phyloP scores from a whole-genome alignment of 1,140 invertebrate genomes.

The Thrips palmi region DNA sequence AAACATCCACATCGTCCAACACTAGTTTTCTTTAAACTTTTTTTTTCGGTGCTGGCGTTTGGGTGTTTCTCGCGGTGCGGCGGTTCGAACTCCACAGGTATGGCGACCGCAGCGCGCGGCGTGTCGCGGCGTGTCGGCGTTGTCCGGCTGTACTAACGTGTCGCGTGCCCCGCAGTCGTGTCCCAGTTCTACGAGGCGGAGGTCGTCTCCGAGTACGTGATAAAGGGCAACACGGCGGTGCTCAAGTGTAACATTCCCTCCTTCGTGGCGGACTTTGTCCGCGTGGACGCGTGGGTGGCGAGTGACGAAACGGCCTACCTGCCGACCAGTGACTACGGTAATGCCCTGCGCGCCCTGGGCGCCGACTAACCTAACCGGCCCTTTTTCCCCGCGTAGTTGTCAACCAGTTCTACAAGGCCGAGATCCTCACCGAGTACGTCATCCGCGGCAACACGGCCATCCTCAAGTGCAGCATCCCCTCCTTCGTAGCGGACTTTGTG shows the following conservation, averaged over 20 bases:
- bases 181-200: slow-evolving; percentile 76
- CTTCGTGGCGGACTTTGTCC: slow-evolving; percentile 80
- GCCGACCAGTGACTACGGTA: slow-evolving; percentile 6
- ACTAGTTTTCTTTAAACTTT: too few species aligned
- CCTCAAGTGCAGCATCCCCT: slow-evolving; percentile 80
- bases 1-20: too few species aligned
- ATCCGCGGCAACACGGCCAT: slow-evolving; percentile 83
- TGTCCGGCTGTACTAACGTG: too few species aligned
- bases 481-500: slow-evolving; percentile 80
- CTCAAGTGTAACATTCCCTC: slow-evolving; percentile 84
- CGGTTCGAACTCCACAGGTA: too few species aligned
- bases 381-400: slow-evolving; percentile 44
- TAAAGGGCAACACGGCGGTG: slow-evolving; percentile 81
- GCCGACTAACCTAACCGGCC: background rate
- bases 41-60: too few species aligned
- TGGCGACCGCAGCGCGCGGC: too few species aligned
- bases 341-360: background rate
- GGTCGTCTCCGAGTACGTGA: slow-evolving; percentile 85
- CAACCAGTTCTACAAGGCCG: slow-evolving; percentile 75
- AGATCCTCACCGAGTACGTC: slow-evolving; percentile 83
- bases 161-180: slow-evolving; percentile 62
- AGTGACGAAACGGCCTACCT: slow-evolving; percentile 40
- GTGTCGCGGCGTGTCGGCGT: too few species aligned
- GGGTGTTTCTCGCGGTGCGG: too few species aligned
- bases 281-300: slow-evolving; percentile 68